Base-by-base conservation (phyloP, 2,797 vertebrate species). In the Coregonus sp. region DNA sequence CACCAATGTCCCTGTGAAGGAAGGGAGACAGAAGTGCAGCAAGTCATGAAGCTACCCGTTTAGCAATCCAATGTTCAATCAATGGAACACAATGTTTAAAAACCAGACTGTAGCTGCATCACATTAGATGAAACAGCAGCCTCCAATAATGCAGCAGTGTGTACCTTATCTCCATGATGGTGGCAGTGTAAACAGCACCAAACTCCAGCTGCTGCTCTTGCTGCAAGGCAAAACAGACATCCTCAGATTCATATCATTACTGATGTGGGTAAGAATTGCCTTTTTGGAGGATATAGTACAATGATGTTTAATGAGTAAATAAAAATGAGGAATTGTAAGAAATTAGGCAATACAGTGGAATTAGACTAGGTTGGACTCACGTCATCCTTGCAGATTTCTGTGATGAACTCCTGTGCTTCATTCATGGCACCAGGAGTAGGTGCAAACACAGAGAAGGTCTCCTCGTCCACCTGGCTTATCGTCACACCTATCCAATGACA, bases 121-220 rank as follows among this genome's bases (percentile, higher is more conserved):
- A 31, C 20, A 51, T 20, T 1, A 72, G 20, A 63, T 63, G 20
- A 29, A 63, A 63, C 59, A 4, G 20, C 59, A 63, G 7, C 20
- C 6, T 29, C 25, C 20, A 29, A 63, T 63, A 63, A 63, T 5
- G 3, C 20, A 63, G 59, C 3, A 25, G 2, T 25, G 59, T 9
- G 59, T 63, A 99, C 98, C 97, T 96, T 86, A 99, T 94, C 92
- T 99, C 98, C 74, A 92, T 96, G 91, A 99, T 97, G 2, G 97
- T 98, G 78, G 96, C 98, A 1, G 96, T 98, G 90, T 99, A 99
- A 72, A 99, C 82, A 0, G 96, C 96, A 80, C 98, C 97, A 90
- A 99, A 99, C 91, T 99, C 98, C 87, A 99, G 91, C 81, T 96
- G 95, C 77, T 94, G 93, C 56, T 99, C 98, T 89, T 99, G 98